These are phyloP conservation scores for Sebastes cheni DNA, from an alignment of 2,797 vertebrate genomes.

Conservation along the genomic window DNA sequence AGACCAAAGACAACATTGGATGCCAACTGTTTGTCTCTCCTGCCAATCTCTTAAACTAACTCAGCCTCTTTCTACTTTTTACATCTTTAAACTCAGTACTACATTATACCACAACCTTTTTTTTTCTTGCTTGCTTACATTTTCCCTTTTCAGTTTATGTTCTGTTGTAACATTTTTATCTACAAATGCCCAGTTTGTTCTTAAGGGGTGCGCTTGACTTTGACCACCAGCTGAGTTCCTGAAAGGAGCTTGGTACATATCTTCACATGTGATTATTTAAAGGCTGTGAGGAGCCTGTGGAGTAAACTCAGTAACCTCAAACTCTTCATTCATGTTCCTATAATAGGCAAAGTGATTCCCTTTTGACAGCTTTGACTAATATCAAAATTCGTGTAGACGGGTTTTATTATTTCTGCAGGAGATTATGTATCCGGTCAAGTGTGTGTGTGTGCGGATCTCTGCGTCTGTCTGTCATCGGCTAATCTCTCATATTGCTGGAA, in stretches of 20 bases:
- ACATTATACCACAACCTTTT: not conserved
- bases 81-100: not conserved
- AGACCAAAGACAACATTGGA: conserved; percentile 43
- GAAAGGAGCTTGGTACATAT: conserved; percentile 1
- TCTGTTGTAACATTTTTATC: conserved; percentile 2
- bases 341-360: not conserved
- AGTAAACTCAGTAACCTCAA: not conserved
- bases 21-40: conserved; percentile 27
- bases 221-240: conserved; percentile 44
- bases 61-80: not conserved
- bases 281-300: not conserved
- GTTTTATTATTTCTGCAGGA: not conserved
- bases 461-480: not conserved
- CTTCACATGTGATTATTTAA: conserved; percentile 10
- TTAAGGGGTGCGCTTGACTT: conserved; percentile 11
- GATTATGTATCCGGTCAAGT: not conserved
- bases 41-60: conserved; percentile 12
- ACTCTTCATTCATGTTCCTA: not conserved
- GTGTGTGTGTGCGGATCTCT: not conserved
- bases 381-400: not conserved
- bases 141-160: conserved; percentile 14
- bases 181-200: not conserved
- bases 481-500: not conserved
- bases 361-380: not conserved
- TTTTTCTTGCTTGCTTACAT: not conserved